Percentiles rank a stretch among this genome's conserved stretches.
phyloP scores from a whole-genome alignment of 2,113 vertebrate species.

The Cardinalis cardinalis region DNA sequence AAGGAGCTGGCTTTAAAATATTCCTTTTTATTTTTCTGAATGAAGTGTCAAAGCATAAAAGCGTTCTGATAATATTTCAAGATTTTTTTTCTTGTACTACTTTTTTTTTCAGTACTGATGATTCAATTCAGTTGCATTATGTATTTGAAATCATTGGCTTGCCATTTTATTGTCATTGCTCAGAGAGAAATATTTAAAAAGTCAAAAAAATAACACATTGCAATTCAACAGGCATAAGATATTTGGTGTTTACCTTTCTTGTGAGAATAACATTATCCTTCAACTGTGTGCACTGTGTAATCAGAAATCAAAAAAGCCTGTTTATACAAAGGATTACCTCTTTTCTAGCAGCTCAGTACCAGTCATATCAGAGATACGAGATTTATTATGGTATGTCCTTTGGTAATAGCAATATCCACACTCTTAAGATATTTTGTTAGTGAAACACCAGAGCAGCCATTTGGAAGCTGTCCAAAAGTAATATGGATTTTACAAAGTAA shows the following conservation, averaged over 20 bases:
- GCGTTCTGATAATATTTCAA: not conserved
- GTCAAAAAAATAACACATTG: not conserved
- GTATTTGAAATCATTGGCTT: not conserved
- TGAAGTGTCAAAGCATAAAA: not conserved
- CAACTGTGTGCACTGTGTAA: not conserved
- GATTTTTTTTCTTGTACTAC: not conserved
- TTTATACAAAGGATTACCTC: not conserved
- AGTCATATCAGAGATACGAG: not conserved
- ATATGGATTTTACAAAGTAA: not conserved
- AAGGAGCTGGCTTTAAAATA: not conserved
- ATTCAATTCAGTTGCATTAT: not conserved
- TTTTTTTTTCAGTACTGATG: not conserved
- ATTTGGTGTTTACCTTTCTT: not conserved
- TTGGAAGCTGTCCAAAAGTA: not conserved
- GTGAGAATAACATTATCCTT: not conserved
- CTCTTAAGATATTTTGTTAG: not conserved
- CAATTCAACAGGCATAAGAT: not conserved
- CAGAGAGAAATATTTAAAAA: not conserved
- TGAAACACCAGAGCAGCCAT: not conserved
- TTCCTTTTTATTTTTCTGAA: not conserved
- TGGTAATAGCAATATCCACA: not conserved
- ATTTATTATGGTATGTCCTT: not conserved
- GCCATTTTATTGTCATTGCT: not conserved
- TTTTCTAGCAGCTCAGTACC: not conserved
- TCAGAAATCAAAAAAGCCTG: not conserved